phyloP scores from a whole-genome alignment of 2,888 invertebrate species.

The Calameuta pallipes region DNA sequence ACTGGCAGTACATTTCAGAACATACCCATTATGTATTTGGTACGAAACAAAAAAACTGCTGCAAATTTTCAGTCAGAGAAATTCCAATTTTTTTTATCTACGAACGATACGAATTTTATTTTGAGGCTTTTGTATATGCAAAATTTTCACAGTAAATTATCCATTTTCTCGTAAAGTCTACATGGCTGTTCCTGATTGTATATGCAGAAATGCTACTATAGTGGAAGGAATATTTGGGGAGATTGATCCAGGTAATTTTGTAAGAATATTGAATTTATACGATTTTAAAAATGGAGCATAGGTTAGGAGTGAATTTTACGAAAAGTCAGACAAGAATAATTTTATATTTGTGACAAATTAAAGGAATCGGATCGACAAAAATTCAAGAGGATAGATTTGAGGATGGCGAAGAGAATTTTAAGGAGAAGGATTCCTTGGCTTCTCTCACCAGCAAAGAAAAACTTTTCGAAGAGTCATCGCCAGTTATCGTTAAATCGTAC shows the following conservation, averaged over 20 bases:
- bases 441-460: neutral
- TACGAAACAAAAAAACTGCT: constrained; percentile 5
- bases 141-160: neutral
- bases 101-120: neutral
- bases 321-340: neutral
- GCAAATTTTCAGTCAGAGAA: constrained; percentile 6
- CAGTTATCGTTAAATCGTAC: constrained; percentile 47
- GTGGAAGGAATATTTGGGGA: constrained; percentile 52
- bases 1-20: too few relatives aligned
- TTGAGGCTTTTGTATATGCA: constrained; percentile 28
- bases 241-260: constrained; percentile 34
- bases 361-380: constrained; percentile 11
- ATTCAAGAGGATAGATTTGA: neutral
- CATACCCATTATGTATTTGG: neutral
- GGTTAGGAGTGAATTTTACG: neutral
- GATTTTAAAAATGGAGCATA: neutral
- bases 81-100: neutral
- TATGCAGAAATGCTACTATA: constrained; percentile 43
- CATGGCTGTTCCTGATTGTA: constrained; percentile 28
- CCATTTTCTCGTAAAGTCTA: neutral
- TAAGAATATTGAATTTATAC: neutral
- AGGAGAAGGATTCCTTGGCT: neutral
- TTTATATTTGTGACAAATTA: neutral
- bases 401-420: constrained; percentile 3
- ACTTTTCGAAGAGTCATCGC: neutral